These are phyloP conservation scores for Pecten maximus DNA, from an alignment of 2,888 invertebrate genomes.

Conservation along the genomic window DNA sequence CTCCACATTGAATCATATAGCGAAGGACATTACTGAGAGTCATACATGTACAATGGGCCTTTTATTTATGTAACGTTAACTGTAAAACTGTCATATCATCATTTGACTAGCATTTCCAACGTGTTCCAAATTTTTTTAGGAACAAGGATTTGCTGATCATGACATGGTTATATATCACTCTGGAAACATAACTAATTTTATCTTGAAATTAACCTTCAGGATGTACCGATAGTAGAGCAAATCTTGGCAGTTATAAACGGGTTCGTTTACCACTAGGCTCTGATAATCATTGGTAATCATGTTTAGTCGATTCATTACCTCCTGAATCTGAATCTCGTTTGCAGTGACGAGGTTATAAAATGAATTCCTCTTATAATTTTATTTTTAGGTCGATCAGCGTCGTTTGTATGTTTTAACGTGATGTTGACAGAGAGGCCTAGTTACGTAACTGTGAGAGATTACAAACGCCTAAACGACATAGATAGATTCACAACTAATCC, in stretches of 20 bases:
- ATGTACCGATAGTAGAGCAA: not conserved
- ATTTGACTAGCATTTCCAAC: not conserved
- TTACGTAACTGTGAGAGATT: constrained; percentile 1
- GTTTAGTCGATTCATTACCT: not conserved
- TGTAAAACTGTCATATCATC: no score
- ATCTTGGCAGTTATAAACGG: not conserved
- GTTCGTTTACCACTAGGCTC: not conserved
- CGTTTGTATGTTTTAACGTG: not conserved
- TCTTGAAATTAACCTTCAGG: not conserved
- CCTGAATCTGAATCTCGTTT: not conserved
- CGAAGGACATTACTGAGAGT: no score
- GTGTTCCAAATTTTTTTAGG: not conserved
- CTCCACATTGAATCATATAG: no score
- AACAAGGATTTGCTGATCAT: not conserved
- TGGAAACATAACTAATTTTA: not conserved
- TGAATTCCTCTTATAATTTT: not conserved
- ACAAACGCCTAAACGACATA: not conserved
- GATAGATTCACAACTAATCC: not conserved
- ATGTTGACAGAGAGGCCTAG: not conserved
- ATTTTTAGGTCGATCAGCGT: not conserved
- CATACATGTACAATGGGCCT: no score
- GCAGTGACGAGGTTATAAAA: not conserved
- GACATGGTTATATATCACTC: not conserved
- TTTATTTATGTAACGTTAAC: no score
- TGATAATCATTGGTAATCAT: not conserved